Evolutionary conservation across 2,888 invertebrate genomes (phyloP).

Genomic region (Apamea sordens): DNA sequence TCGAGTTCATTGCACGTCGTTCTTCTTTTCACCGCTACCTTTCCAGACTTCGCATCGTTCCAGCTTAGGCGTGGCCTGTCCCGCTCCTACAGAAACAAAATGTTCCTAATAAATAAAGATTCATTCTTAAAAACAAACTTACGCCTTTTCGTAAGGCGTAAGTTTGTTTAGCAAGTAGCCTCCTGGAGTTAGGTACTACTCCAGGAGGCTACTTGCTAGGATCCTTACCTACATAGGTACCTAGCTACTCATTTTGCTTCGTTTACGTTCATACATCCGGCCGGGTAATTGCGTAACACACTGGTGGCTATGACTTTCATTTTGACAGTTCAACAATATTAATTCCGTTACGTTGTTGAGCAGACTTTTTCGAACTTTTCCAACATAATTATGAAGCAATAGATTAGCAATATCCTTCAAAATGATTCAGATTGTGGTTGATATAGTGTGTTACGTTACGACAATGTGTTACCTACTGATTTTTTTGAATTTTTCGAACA

Average conservation of each 20-base stretch:
- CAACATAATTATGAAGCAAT: too few relatives aligned
- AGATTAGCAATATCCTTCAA: too few relatives aligned
- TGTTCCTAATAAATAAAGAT: not conserved
- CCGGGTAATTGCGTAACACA: not conserved
- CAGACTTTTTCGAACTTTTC: too few relatives aligned
- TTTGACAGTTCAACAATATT: too few relatives aligned
- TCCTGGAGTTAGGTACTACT: too few relatives aligned
- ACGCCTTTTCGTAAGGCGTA: too few relatives aligned
- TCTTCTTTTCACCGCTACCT: not conserved
- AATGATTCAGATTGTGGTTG: too few relatives aligned
- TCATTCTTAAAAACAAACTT: not conserved
- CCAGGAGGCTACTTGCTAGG: not conserved
- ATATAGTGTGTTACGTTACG: not conserved
- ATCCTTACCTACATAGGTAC: not conserved
- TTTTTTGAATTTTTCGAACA: too few relatives aligned
- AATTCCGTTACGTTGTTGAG: too few relatives aligned
- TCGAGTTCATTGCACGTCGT: not conserved
- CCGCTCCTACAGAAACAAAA: not conserved
- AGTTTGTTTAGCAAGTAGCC: too few relatives aligned
- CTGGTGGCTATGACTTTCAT: not conserved
- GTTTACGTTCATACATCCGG: not conserved
- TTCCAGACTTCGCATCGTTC: too few relatives aligned
- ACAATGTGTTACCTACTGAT: too few relatives aligned
- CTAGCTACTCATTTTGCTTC: not conserved
- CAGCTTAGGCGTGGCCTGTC: not conserved